Percentiles rank a stretch among this genome's conserved stretches.
phyloP scores from a whole-genome alignment of 1,140 invertebrate genomes.

The Hirudo medicinalis region DNA sequence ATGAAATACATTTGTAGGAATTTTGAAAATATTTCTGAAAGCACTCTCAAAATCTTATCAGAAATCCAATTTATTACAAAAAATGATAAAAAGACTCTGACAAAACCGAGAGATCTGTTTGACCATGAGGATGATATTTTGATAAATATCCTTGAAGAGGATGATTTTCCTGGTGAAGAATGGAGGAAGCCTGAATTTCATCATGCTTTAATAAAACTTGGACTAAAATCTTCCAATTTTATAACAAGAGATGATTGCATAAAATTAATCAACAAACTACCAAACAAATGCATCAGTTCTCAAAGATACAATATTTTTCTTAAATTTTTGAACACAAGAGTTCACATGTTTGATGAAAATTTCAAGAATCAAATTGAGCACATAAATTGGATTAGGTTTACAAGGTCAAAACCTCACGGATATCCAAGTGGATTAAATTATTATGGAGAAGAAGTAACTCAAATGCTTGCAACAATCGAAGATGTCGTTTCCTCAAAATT shows the following conservation, averaged over 20 bases:
- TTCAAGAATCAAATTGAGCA: neutral
- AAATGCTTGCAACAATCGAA: neutral
- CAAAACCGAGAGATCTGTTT: neutral
- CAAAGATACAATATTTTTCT: neutral
- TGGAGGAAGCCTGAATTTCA: neutral
- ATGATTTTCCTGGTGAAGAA: constrained; percentile 4
- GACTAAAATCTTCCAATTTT: too few relatives aligned
- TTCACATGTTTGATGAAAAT: neutral
- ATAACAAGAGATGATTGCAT: too few relatives aligned
- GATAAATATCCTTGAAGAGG: neutral
- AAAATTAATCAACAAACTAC: neutral
- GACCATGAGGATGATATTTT: neutral
- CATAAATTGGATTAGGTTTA: neutral
- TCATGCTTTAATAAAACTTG: too few relatives aligned
- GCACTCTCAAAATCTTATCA: too few relatives aligned
- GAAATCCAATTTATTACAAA: too few relatives aligned
- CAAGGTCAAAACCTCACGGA: neutral
- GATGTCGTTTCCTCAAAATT: constrained; percentile 7
- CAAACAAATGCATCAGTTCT: neutral
- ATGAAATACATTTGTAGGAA: too few relatives aligned
- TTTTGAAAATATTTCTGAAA: too few relatives aligned
- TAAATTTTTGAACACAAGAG: neutral
- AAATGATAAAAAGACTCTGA: too few relatives aligned
- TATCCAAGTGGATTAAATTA: neutral
- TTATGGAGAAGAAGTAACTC: neutral